Evolutionary conservation across 2,888 invertebrate species (phyloP), one percentile per base, ranked within the genome.

Genomic region (Plagodis dolabraria): DNA sequence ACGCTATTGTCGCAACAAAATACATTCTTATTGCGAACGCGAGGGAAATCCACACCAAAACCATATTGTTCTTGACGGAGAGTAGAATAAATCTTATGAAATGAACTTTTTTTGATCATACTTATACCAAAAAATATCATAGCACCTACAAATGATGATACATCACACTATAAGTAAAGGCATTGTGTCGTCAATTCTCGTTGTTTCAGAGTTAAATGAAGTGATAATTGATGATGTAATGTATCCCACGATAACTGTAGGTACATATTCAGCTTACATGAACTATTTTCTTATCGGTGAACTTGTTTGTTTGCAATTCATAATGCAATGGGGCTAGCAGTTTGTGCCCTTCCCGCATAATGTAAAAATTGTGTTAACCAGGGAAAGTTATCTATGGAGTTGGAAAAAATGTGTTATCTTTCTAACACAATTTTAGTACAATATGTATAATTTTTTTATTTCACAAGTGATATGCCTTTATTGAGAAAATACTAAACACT

Each of bases 211-310:
- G 22, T 46, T 51, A 33, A n/a, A 11, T 36, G 36, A 33, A 47
- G 7, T 47, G 51, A 11, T 57, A 57, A 51, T 51, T 57, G 51
- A 69, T 67, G 47, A 53, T 70, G 60, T 65, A 68, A 71, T 70
- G 60, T 65, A 68, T 71, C 63, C 55, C 49, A 44, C 5, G 40
- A 38, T 9, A 4, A 9, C 9, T 38, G 38, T 10, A 60, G 48
- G 49, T 42, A 47, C 44, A 46, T 46, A 44, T 38, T 7, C 42
- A 22, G 44, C 49, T n/a, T 47, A 40, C 40, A 10, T 47, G 40
- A 47, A 38, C 47, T 47, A 47, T 53, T 40, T 40, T 38, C 7
- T 34, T 53, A 47, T 53, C 53, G 11, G 34, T 47, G 47, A 47
- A 54, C 22, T 35, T 53, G 35, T 33, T 35, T 53, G 35, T 33